Evolutionary conservation across 2,797 vertebrate genomes (phyloP).

Genomic region (Acestrorhynchus altus): DNA sequence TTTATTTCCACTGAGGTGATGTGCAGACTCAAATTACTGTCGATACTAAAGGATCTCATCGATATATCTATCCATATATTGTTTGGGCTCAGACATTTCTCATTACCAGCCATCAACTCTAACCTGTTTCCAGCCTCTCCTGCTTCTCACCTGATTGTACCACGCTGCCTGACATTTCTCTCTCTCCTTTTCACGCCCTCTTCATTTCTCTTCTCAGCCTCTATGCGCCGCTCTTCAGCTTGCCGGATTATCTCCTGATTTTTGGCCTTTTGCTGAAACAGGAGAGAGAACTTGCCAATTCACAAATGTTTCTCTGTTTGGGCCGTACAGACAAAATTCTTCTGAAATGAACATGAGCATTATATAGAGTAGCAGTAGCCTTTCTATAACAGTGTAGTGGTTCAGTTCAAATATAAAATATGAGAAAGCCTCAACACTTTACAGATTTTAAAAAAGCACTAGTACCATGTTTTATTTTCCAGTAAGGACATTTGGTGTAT

Average conservation of each 20-base stretch:
- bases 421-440: no score
- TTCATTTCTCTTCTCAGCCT: conserved; percentile 63
- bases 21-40: no score
- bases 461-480: no score
- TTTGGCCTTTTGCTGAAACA: conserved; percentile 76
- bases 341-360: not conserved
- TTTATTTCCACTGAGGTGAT: no score
- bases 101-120: conserved; percentile 44
- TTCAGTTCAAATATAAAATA: no score
- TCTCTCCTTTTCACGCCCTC: conserved; percentile 74
- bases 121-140: conserved; percentile 66
- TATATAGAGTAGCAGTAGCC: not conserved
- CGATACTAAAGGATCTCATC: not conserved
- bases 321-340: not conserved
- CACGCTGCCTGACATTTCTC: conserved; percentile 67
- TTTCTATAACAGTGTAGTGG: not conserved
- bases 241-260: conserved; percentile 76
- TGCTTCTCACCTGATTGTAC: conserved; percentile 68
- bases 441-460: not conserved
- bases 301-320: not conserved
- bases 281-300: not conserved
- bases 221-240: conserved; percentile 74
- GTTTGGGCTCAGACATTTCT: not conserved
- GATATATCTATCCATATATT: not conserved
- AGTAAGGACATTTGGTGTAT: not conserved